Evolutionary conservation across 2,113 vertebrate genomes (phyloP).

Genomic region (Stictonetta naevosa): DNA sequence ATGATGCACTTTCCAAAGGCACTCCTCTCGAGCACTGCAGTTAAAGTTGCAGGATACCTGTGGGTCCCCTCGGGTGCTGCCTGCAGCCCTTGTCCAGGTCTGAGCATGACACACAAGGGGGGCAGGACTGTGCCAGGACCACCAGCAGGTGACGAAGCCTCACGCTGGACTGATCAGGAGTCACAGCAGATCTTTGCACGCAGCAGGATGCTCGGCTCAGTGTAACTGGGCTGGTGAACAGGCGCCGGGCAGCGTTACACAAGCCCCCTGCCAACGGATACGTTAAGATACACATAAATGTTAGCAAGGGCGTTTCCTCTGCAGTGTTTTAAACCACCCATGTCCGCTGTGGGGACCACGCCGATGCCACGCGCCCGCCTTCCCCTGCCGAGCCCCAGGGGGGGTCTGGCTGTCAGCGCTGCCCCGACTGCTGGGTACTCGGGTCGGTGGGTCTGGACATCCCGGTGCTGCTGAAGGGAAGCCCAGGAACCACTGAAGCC

Average conservation of each 20-base stretch:
- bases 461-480: neutral
- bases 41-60: neutral
- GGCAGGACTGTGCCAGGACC: neutral
- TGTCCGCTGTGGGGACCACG: neutral
- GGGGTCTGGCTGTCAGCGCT: neutral
- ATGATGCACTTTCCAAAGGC: constrained; percentile 21
- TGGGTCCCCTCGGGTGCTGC: neutral
- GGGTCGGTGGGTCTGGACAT: neutral
- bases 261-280: neutral
- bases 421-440: neutral
- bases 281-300: neutral
- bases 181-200: neutral
- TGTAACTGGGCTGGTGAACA: neutral
- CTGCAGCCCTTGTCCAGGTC: neutral
- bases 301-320: neutral
- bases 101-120: rapidly evolving
- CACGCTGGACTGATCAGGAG: neutral
- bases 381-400: neutral
- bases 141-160: neutral
- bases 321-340: neutral
- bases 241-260: neutral
- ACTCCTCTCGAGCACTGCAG: neutral
- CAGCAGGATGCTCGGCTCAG: neutral
- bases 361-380: neutral
- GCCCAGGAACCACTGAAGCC: neutral